A percentile compares a stretch with the other conserved stretches of the same genome.
These are phyloP conservation scores for Eustalomyia histrio DNA, from an alignment of 2,888 invertebrate genomes.

Conservation along the genomic window DNA sequence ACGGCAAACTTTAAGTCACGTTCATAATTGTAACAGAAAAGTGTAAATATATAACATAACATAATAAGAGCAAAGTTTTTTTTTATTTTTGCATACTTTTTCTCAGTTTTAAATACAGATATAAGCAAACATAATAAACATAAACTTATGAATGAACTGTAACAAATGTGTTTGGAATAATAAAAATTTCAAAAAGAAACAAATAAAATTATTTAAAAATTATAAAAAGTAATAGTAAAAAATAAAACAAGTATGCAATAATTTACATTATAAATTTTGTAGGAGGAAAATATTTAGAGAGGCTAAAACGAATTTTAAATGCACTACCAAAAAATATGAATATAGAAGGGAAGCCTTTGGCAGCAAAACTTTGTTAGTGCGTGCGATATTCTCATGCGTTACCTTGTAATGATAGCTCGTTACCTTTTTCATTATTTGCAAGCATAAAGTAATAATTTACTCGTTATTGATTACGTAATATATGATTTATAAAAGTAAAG, in stretches of 20 bases:
- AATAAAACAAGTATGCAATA: neutral
- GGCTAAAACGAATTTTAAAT: neutral
- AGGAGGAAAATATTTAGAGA: neutral
- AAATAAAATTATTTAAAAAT: neutral
- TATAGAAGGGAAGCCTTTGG: too few species aligned
- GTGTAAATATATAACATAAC: slow-evolving; percentile 6
- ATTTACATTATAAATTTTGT: neutral
- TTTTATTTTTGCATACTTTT: slow-evolving; percentile 43
- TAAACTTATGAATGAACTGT: slow-evolving; percentile 46
- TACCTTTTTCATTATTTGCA: too few species aligned
- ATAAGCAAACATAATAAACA: neutral
- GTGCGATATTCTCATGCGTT: too few species aligned
- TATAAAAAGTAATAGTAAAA: slow-evolving; percentile 15
- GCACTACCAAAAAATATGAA: too few species aligned
- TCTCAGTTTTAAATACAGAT: slow-evolving; percentile 34
- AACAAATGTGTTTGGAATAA: slow-evolving; percentile 49
- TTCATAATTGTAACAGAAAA: slow-evolving; percentile 43
- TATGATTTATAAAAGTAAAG: too few species aligned
- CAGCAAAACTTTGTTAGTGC: too few species aligned
- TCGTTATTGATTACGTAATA: too few species aligned
- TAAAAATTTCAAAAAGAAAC: neutral
- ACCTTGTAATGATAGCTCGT: too few species aligned
- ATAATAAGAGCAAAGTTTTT: slow-evolving; percentile 5
- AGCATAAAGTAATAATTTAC: too few species aligned
- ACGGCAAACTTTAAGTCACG: slow-evolving; percentile 53